Evolutionary conservation across 2,888 invertebrate species (phyloP), one percentile per base, ranked within the genome.

Genomic region (Dendrolimus houi): DNA sequence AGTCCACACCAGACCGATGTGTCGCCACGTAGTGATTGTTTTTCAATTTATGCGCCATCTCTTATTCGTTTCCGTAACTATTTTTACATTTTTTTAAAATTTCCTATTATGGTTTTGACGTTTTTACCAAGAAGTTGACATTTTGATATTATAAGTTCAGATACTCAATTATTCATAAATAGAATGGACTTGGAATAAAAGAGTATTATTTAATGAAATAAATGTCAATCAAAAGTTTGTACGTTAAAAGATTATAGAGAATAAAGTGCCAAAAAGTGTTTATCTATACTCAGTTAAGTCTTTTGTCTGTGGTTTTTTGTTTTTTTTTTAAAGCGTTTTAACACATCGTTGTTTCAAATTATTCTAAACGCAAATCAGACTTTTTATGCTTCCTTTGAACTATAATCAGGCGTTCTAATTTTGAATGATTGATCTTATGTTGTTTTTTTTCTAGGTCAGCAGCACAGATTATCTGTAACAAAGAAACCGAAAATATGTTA

Each of bases 11-110:
- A 62, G 75, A 92, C 56, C 91, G 71, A 63, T 91, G 93, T 59
- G 93, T 93, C 56, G 95, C 95, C 66, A 95, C 92, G 81, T 95
- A 95, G 75, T 95, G 95, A 64, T 95, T 94, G 72, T 92, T 94
- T 74, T 94, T 94, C 55, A 95, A 85, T 87, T 95, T 94, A 68
- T 92, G 92, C 70, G 93, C 93, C 93, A 94, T 94, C 60, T 78
- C 85, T 68, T 57, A 57, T 62, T 67, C 60, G 63, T 67, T 63
- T 47, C 9, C 9, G 47, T 56, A 57, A 59, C 55, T 59, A 14
- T 56, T 56, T 61, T 62, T 59, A 56, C 56, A 56, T 47, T 12
- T 47, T 47, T 47, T 47, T 29, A 3, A 29, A 29, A 29, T 29
- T 3, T 3, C 6, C 6, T 29, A 29, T 29, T 29, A 29, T 29